Evolutionary conservation across 2,888 invertebrate species (phyloP), one percentile per base, ranked within the genome.

Genomic region (Drosophila maculinotata): DNA sequence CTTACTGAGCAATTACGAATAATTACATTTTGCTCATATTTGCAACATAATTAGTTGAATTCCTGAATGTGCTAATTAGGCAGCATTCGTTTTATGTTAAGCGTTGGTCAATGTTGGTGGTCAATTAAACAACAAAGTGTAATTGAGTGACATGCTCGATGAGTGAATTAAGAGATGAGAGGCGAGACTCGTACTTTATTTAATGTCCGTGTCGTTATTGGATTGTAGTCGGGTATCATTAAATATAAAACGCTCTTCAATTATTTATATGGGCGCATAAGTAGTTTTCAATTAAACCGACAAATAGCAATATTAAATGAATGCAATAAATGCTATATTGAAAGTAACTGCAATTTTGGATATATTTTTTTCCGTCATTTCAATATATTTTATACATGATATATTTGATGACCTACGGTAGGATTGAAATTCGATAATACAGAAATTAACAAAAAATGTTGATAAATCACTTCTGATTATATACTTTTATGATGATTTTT

Each of bases 31-130:
- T 25, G 14, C 30, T 15, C 17, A 42, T 26, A 60, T 31, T n/a
- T 31, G 38, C 12, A 45, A 31, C 38, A 31, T 38, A 45, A 45
- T 45, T 45, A 45, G 62, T 33, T 10, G n/a, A 41, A 62, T 62
- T 48, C 28, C 33, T 14, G 57, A 41, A 49, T 63, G 52, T 47
- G 36, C 58, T 79, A 79, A 76, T 76, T 71, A 71, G 56, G 45
- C 44, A 41, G 39, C 30, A 45, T 59, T 63, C 51, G 38, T 42
- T 53, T 60, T 26, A 36, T 62, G 54, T 58, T 33, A 28, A 48
- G 54, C 41, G 48, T 48, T 53, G 62, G 58, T 47, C 62, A 51
- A 53, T 75, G 62, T 69, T 52, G 35, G 42, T 33, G 79, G 54
- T 69, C 52, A 76, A 59, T 79, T 62, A 56, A 42, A 49, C 36